Evolutionary conservation across 1,140 invertebrate genomes (phyloP).

Genomic region (Ladona fulva): DNA sequence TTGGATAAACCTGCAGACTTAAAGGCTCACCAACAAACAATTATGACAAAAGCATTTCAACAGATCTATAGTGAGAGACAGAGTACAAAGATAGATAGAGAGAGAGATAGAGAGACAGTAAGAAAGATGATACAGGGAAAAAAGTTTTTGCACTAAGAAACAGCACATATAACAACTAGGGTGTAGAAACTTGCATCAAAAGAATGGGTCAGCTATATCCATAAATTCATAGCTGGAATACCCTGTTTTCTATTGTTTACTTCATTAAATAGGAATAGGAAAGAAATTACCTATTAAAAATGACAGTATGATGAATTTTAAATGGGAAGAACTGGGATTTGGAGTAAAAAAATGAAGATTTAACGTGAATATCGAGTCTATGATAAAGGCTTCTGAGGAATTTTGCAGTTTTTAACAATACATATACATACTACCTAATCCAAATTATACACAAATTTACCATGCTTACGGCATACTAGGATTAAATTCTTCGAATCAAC

Average conservation of each 20-base stretch:
- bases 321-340: background rate
- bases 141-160: background rate
- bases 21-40: background rate
- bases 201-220: background rate
- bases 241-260: slow-evolving; percentile 2
- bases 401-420: slow-evolving; percentile 8
- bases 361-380: background rate
- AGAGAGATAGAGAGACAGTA: background rate
- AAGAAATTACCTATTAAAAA: background rate
- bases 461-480: background rate
- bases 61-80: background rate
- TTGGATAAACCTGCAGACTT: background rate
- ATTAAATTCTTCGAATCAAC: background rate
- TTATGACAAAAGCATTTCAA: background rate
- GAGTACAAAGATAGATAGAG: background rate
- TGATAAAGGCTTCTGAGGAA: background rate
- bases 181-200: background rate
- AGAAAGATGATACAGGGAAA: background rate
- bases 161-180: slow-evolving; percentile 5
- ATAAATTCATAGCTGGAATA: background rate
- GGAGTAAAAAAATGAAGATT: background rate
- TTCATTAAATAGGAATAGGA: background rate
- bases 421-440: background rate
- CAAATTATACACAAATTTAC: background rate
- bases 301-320: background rate